These are phyloP conservation scores for Drosophila pandora DNA, from an alignment of 1,140 invertebrate species.

Conservation along the genomic window DNA sequence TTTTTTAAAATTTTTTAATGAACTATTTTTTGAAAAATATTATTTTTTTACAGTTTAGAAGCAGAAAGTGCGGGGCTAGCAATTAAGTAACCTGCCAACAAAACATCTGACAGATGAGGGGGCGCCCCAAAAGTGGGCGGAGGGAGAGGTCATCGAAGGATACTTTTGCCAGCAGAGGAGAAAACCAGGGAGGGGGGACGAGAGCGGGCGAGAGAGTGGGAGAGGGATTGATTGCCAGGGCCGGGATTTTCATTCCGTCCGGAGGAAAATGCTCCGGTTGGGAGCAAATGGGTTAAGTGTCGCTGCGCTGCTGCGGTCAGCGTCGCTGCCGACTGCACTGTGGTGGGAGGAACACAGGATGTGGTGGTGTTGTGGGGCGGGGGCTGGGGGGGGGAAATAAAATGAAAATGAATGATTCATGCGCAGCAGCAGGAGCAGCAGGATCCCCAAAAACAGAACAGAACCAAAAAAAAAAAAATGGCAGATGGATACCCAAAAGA, in stretches of 20 bases:
- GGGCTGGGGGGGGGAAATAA: too few species aligned
- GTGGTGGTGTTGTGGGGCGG: too few species aligned
- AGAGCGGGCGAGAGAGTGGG: slow-evolving; percentile 7
- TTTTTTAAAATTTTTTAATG: too few species aligned
- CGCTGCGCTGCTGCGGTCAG: slow-evolving; percentile 35
- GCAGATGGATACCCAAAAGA: slow-evolving; percentile 4
- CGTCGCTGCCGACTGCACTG: slow-evolving; percentile 26
- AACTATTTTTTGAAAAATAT: background rate
- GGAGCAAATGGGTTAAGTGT: slow-evolving; percentile 72
- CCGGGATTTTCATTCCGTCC: slow-evolving; percentile 6
- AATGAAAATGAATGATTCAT: slow-evolving; percentile 77
- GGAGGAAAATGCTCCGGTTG: slow-evolving; percentile 12
- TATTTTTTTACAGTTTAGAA: background rate
- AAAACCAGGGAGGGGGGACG: background rate
- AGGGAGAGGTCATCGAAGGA: slow-evolving; percentile 30
- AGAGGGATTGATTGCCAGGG: slow-evolving; percentile 67
- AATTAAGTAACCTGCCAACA: slow-evolving; percentile 83
- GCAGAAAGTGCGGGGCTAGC: slow-evolving; percentile 50
- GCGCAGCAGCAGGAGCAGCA: slow-evolving; percentile 49
- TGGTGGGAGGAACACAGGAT: slow-evolving; percentile 19
- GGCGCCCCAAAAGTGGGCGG: background rate
- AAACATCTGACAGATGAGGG: slow-evolving; percentile 65
- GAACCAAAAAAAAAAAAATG: background rate
- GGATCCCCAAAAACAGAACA: background rate
- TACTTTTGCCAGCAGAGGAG: slow-evolving; percentile 37